phyloP scores from a whole-genome alignment of 2,888 invertebrate species.

The Leucozona laternaria region DNA sequence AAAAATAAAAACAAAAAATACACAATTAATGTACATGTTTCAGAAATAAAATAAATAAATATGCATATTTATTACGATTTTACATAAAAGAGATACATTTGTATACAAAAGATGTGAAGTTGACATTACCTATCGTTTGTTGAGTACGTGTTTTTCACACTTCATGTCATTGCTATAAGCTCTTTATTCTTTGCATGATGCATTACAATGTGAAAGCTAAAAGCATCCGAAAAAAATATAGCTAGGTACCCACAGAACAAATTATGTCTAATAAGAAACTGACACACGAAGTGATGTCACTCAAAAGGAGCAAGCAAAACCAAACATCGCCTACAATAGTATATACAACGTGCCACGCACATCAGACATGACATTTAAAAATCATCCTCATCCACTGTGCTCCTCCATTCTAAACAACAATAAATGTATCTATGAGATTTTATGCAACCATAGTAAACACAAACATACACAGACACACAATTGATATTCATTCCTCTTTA shows the following conservation, averaged over 20 bases:
- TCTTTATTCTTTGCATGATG: slow-evolving; percentile 31
- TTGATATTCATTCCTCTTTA: slow-evolving; percentile 53
- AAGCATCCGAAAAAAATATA: slow-evolving; percentile 18
- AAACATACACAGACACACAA: slow-evolving; percentile 21
- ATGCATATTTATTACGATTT: neutral
- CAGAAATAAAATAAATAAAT: neutral
- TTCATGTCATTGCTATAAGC: slow-evolving; percentile 39
- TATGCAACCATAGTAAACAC: slow-evolving; percentile 20
- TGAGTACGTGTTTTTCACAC: slow-evolving; percentile 55
- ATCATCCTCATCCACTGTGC: slow-evolving; percentile 11
- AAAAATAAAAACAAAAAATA: slow-evolving; percentile 35
- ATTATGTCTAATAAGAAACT: slow-evolving; percentile 70
- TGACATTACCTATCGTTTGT: neutral
- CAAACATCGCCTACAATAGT: neutral
- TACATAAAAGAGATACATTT: slow-evolving; percentile 11
- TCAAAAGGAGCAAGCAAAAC: slow-evolving; percentile 37
- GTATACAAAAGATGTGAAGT: slow-evolving; percentile 11
- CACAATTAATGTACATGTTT: neutral
- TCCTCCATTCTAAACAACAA: slow-evolving; percentile 9
- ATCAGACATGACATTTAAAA: slow-evolving; percentile 22
- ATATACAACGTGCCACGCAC: slow-evolving; percentile 62
- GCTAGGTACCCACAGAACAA: slow-evolving; percentile 62
- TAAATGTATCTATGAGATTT: slow-evolving; percentile 34
- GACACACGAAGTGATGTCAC: slow-evolving; percentile 66
- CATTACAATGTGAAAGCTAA: slow-evolving; percentile 6